Conservation (phyloP, 1,140 invertebrate species). For the Drosophila micromelanica region DNA sequence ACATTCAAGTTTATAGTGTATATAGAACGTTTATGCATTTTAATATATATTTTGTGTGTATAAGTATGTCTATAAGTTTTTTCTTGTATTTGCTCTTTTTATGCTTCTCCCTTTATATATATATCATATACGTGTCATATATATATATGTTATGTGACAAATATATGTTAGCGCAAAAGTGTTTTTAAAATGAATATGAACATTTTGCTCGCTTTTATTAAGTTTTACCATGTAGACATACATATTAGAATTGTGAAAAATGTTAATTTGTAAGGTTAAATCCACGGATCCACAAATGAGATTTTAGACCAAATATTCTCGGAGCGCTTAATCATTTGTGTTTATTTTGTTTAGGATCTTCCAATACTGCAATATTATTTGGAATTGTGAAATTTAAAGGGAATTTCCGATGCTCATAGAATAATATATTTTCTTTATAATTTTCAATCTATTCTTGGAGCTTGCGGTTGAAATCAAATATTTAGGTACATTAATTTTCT, state of each 20-base stretch:
- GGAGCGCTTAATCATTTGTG: constrained; percentile 16
- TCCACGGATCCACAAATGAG: background rate
- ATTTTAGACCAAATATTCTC: too few species aligned
- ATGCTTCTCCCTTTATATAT: constrained; percentile 16
- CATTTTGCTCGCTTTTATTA: constrained; percentile 26
- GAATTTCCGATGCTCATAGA: too few species aligned
- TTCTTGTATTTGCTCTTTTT: constrained; percentile 29
- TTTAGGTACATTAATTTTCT: constrained; percentile 39
- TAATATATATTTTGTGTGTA: constrained; percentile 51
- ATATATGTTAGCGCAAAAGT: constrained; percentile 43
- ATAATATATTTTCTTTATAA: background rate
- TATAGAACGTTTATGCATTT: constrained; percentile 54
- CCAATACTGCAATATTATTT: background rate
- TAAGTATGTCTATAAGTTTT: constrained; percentile 39
- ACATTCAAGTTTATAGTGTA: constrained; percentile 72
- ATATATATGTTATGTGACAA: background rate
- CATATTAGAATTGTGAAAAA: background rate
- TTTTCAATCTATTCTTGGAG: constrained; percentile 2
- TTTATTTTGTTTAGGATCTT: constrained; percentile 8
- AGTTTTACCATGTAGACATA: constrained; percentile 4
- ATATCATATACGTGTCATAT: background rate
- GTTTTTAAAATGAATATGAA: constrained; percentile 50
- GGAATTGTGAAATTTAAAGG: too few species aligned
- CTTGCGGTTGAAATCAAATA: constrained; percentile 31
- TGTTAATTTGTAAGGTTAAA: background rate